Evolutionary conservation across 1,140 invertebrate genomes (phyloP).

Genomic region (Sinonovacula constricta): DNA sequence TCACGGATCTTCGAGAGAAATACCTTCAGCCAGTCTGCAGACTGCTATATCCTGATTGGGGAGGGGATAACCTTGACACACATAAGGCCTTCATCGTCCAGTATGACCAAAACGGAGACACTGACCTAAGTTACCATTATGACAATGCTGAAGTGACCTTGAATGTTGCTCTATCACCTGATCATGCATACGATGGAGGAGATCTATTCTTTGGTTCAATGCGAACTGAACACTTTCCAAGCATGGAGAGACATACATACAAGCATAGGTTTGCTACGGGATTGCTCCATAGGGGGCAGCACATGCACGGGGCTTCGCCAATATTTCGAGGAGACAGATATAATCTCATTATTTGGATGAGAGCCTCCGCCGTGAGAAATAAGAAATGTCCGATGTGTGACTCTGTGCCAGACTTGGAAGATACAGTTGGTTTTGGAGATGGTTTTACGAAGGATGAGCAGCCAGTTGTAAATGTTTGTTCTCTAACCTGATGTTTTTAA

Average conservation of each 20-base stretch:
- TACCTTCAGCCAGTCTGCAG: slow-evolving; percentile 75
- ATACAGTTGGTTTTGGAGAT: slow-evolving; percentile 74
- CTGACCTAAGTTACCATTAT: slow-evolving; percentile 78
- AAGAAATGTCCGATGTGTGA: slow-evolving; percentile 79
- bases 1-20: slow-evolving; percentile 70
- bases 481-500: slow-evolving; percentile 1
- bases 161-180: slow-evolving; percentile 75
- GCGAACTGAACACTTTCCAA: slow-evolving; percentile 47
- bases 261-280: slow-evolving; percentile 70
- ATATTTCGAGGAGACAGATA: slow-evolving; percentile 75
- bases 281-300: slow-evolving; percentile 78
- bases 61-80: slow-evolving; percentile 75
- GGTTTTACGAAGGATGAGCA: slow-evolving; percentile 73
- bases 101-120: slow-evolving; percentile 76
- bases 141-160: slow-evolving; percentile 80
- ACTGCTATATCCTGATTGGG: slow-evolving; percentile 76
- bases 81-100: slow-evolving; percentile 79
- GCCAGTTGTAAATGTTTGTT: slow-evolving; percentile 61
- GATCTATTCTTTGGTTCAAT: slow-evolving; percentile 78
- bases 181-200: slow-evolving; percentile 74
- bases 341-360: slow-evolving; percentile 80
- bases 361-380: slow-evolving; percentile 77
- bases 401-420: slow-evolving; percentile 67
- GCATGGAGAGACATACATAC: slow-evolving; percentile 48
- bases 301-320: slow-evolving; percentile 78